Conservation (phyloP, 2,113 vertebrate species). For the Forbesichthys agassizii region DNA sequence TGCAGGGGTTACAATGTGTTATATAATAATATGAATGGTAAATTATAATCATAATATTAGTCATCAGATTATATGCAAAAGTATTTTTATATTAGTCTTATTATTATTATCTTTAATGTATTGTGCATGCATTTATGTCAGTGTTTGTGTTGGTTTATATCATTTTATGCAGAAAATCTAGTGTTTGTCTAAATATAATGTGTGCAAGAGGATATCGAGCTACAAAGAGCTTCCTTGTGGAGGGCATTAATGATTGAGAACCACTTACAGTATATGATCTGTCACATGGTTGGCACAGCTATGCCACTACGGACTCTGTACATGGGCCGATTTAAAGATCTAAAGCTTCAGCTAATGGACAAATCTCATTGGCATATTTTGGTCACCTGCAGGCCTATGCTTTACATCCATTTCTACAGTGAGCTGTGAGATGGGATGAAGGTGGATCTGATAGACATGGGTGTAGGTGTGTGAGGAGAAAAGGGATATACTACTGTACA, state of each 20-base stretch:
- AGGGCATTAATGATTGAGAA: no score
- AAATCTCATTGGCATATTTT: no score
- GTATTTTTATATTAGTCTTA: background rate
- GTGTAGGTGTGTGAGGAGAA: slow-evolving; percentile 16
- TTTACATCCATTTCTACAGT: no score
- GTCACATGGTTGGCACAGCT: slow-evolving; percentile 11
- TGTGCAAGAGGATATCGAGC: background rate
- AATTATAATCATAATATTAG: background rate
- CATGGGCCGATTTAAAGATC: no score
- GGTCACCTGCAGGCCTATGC: no score
- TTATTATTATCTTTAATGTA: background rate
- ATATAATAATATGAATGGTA: background rate
- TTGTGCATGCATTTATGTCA: background rate
- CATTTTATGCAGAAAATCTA: background rate
- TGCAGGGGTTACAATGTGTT: background rate
- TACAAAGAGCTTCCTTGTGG: slow-evolving; percentile 4
- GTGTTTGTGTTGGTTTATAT: background rate
- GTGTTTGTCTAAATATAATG: background rate
- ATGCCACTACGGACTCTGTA: no score
- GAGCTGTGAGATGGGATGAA: slow-evolving; percentile 1
- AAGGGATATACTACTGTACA: background rate
- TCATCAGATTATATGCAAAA: no score
- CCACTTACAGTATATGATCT: slow-evolving; percentile 10
- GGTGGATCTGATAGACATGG: slow-evolving; percentile 23
- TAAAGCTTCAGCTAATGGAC: no score